Percentiles rank a stretch among this genome's conserved stretches.
phyloP scores from a whole-genome alignment of 1,140 invertebrate species.

The Drosophila novamexicana region DNA sequence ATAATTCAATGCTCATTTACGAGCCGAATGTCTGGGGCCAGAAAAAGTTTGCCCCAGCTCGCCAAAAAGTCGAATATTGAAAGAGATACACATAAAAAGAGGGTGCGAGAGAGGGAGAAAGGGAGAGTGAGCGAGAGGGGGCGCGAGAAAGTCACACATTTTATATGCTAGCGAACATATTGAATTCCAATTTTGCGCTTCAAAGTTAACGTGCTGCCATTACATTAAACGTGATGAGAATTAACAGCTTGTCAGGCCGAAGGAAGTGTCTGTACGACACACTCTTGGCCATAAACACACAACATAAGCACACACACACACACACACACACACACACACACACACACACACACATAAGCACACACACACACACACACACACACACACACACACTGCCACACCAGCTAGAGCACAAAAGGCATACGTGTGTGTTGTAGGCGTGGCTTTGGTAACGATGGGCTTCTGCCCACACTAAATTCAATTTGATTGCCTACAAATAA shows the following conservation, averaged over 20 bases:
- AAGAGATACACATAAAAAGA: constrained; percentile 33
- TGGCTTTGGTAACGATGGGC: constrained; percentile 60
- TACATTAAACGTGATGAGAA: constrained; percentile 82
- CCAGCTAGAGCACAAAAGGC: constrained; percentile 22
- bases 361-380: background rate
- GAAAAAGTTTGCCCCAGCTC: constrained; percentile 50
- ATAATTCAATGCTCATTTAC: constrained; percentile 64
- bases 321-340: background rate
- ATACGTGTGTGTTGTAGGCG: constrained; percentile 27
- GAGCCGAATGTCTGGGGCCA: background rate
- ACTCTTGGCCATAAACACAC: constrained; percentile 6
- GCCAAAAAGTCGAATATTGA: constrained; percentile 6
- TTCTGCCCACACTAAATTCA: constrained; percentile 75
- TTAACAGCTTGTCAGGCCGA: constrained; percentile 64
- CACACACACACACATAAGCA: constrained; percentile 7
- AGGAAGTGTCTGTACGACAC: constrained; percentile 26
- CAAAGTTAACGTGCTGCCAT: constrained; percentile 80
- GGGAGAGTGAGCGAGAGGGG: background rate
- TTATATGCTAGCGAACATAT: constrained; percentile 74
- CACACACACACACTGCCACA: background rate
- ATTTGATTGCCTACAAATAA: constrained; percentile 81
- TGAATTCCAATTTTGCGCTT: constrained; percentile 79
- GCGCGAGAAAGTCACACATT: constrained; percentile 44
- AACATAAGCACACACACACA: background rate
- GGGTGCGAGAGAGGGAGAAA: background rate